Evolutionary conservation across 2,113 vertebrate genomes (phyloP).

Genomic region (Jacana jacana): DNA sequence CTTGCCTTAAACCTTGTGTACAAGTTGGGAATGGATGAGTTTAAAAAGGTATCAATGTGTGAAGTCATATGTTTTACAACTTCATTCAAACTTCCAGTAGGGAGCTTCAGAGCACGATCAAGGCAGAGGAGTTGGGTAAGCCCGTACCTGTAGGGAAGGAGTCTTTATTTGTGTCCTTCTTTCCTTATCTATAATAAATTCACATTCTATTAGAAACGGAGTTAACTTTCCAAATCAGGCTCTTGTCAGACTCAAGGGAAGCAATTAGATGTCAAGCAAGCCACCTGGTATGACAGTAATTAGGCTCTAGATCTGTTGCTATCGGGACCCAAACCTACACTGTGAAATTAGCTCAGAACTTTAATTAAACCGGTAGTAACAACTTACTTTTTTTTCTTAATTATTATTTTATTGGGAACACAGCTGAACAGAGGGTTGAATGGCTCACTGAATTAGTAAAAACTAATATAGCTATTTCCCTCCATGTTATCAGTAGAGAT

Average conservation of each 20-base stretch:
- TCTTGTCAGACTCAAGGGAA: conserved; percentile 44
- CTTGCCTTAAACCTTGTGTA: background rate
- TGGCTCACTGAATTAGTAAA: background rate
- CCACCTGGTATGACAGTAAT: conserved; percentile 58
- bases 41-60: background rate
- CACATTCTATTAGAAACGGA: conserved; percentile 16
- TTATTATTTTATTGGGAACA: background rate
- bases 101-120: background rate
- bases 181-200: background rate
- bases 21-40: background rate
- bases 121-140: background rate
- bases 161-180: background rate
- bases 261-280: conserved; percentile 46
- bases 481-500: background rate
- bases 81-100: background rate
- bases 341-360: conserved; percentile 49
- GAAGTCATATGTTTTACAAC: background rate
- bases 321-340: background rate
- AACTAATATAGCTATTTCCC: background rate
- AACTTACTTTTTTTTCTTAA: conserved; percentile 39
- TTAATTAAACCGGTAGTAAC: conserved; percentile 61
- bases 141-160: background rate
- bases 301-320: conserved; percentile 40
- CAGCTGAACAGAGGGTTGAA: background rate
- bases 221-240: conserved; percentile 33